These are phyloP conservation scores for Drosophila acutilabella DNA, from an alignment of 2,888 invertebrate genomes.

Conservation along the genomic window DNA sequence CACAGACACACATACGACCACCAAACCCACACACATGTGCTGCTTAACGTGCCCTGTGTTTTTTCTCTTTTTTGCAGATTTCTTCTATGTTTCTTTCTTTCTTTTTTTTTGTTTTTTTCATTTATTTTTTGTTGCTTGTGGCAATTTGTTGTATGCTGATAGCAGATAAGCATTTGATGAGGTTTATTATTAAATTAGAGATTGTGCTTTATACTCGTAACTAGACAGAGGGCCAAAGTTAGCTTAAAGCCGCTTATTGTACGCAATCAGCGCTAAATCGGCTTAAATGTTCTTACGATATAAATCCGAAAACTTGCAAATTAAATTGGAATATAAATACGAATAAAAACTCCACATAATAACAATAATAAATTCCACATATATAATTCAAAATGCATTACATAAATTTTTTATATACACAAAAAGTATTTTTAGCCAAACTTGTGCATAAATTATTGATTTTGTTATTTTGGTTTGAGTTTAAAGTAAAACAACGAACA, in stretches of 20 bases:
- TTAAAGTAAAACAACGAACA: not conserved
- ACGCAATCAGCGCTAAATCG: conserved; percentile 59
- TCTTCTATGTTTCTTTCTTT: conserved; percentile 50
- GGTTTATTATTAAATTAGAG: conserved; percentile 73
- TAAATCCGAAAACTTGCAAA: conserved; percentile 28
- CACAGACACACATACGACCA: conserved; percentile 1
- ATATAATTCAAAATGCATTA: conserved; percentile 22
- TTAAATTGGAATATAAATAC: conserved; percentile 2
- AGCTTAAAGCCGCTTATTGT: conserved; percentile 67
- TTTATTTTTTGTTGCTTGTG: conserved; percentile 46
- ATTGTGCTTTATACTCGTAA: conserved; percentile 36
- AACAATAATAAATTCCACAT: conserved; percentile 7
- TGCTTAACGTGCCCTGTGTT: conserved; percentile 58
- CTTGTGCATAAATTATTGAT: conserved; percentile 7
- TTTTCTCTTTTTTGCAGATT: conserved; percentile 27
- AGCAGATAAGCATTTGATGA: conserved; percentile 79
- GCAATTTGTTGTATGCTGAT: conserved; percentile 76
- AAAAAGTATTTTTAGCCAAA: not conserved
- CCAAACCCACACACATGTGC: conserved; percentile 39
- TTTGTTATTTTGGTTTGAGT: not conserved
- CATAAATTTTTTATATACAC: not conserved
- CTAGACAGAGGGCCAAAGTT: conserved; percentile 18
- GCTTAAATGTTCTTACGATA: conserved; percentile 38
- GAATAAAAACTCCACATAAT: not conserved
- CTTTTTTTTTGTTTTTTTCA: no score